Base-by-base conservation (phyloP, 2,888 invertebrate genomes). In the Agrochola macilenta region DNA sequence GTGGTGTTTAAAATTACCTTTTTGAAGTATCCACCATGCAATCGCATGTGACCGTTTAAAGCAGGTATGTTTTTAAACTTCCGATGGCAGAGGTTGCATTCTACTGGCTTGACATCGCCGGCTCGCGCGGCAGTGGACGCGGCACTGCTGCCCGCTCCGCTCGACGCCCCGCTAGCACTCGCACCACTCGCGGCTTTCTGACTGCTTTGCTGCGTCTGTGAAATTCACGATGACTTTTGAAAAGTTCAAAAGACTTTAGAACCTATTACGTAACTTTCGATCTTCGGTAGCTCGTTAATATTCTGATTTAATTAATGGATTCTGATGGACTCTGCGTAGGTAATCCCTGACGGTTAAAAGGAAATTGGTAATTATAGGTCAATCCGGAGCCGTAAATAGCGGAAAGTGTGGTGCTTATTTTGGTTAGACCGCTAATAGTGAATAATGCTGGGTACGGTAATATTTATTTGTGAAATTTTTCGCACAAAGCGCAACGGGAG, bases 31-130 rank as follows among this genome's bases (percentile, higher is more conserved):
- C 99, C 99, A 65, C 99, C 99, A 94, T 99, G 99, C 84, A 99
- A 97, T 91, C 99, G 97, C 99, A 99, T 99, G 93, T 99, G 99
- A 14, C 99, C 99, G 95, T 99, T 99, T 76, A 99, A 97, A 49
- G 99, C 99, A 39, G 99, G 99, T 94, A 99, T 98, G 95, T 99
- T 99, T 97, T 99, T 99, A 97, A 99, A 99, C 94, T 99, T 98
- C 89, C 99, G 97, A 95, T 99, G 98, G 94, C 99, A 99, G 81
- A 99, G 97, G 95, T 98, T 99, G 96, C 99, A 99, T 94, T 99
- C 99, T 79, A 99, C 99, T 65, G 99, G 99, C 92, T 99, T 99
- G 80, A 97, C 97, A 89, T 98, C 98, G 63, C 97, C 95, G 88
- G 97, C 94, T 80, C 95, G 94, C 78, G 92, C 86, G 74, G 93